A percentile compares a stretch with the other conserved stretches of the same genome.
These are phyloP conservation scores for Apogon hyalosoma DNA, from an alignment of 2,797 vertebrate genomes.

Conservation along the genomic window DNA sequence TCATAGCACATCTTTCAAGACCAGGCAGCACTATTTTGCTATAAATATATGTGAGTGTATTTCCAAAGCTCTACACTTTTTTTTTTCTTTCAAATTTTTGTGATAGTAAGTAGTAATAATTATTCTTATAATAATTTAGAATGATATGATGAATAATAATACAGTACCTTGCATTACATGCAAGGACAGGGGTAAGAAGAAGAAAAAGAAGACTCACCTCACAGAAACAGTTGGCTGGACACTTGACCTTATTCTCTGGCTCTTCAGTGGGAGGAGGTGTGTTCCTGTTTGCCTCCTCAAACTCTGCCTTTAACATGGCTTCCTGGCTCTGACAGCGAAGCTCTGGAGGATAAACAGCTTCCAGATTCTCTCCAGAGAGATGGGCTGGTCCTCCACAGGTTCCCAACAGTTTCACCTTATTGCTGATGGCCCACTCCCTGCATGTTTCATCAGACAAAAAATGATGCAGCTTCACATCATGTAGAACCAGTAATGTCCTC, in stretches of 20 bases:
- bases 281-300: slow-evolving; percentile 72
- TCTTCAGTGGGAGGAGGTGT: slow-evolving; percentile 14
- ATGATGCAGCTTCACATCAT: neutral
- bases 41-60: no score
- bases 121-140: no score
- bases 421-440: slow-evolving; percentile 85
- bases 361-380: slow-evolving; percentile 86
- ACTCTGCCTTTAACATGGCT: slow-evolving; percentile 79
- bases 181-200: no score
- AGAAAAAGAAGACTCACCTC: slow-evolving; percentile 68
- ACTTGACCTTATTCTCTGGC: slow-evolving; percentile 75
- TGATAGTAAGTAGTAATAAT: no score
- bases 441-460: neutral
- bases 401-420: slow-evolving; percentile 83
- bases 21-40: no score
- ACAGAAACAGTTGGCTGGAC: slow-evolving; percentile 88
- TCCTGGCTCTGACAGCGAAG: slow-evolving; percentile 86
- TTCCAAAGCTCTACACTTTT: no score
- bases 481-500: no score
- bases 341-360: slow-evolving; percentile 82
- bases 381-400: slow-evolving; percentile 84
- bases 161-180: no score
- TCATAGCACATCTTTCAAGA: no score
- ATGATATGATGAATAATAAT: no score
- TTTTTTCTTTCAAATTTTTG: no score